These are phyloP conservation scores for Sebastes jordani DNA, from an alignment of 2,797 vertebrate species.

Conservation along the genomic window DNA sequence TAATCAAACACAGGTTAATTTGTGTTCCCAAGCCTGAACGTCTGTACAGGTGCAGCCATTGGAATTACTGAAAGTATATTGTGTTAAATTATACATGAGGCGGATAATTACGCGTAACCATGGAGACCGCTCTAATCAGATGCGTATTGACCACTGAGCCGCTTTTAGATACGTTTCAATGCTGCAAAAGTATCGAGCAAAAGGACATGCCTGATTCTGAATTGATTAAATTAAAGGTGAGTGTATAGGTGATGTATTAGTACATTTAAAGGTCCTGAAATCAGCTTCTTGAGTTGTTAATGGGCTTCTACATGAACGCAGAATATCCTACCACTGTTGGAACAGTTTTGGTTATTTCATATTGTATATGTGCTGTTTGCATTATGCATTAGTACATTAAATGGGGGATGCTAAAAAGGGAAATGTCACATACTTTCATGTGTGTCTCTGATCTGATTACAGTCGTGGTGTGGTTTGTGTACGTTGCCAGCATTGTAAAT, in stretches of 20 bases:
- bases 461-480: not conserved
- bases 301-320: not conserved
- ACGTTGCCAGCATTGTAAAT: not conserved
- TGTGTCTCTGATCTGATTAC: not conserved
- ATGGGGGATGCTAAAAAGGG: not conserved
- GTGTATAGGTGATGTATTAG: not conserved
- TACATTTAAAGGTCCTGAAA: not conserved
- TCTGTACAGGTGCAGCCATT: constrained; percentile 39
- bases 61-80: constrained; percentile 29
- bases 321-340: not conserved
- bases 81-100: constrained; percentile 56
- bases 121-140: constrained; percentile 29
- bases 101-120: constrained; percentile 31
- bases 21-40: constrained; percentile 25
- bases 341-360: not conserved
- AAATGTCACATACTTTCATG: not conserved
- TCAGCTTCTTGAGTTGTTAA: not conserved
- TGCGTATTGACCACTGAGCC: constrained; percentile 14
- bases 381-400: not conserved
- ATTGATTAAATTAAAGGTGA: not conserved
- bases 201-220: not conserved
- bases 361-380: not conserved
- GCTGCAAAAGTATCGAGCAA: not conserved
- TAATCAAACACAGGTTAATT: constrained; percentile 58
- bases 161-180: constrained; percentile 9